Evolutionary conservation across 2,797 vertebrate species (phyloP).

Genomic region (Oophaga sylvatica): DNA sequence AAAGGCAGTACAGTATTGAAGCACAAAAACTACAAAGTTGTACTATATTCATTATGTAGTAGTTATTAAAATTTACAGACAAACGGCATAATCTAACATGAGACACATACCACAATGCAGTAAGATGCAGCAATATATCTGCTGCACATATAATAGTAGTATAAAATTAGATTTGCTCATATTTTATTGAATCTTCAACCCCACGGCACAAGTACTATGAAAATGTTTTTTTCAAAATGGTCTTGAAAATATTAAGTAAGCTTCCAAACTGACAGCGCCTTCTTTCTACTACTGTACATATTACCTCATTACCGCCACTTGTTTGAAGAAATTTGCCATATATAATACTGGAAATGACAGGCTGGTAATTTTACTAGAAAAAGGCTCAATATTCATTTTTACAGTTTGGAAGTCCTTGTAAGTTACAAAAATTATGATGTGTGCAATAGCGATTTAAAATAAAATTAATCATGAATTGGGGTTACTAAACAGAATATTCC

Average conservation of each 20-base stretch:
- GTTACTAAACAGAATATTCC: slow-evolving; percentile 63
- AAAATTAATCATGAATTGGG: slow-evolving; percentile 62
- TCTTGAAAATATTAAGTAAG: neutral
- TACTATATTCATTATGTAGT: no score
- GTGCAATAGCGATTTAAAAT: slow-evolving; percentile 38
- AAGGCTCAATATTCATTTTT: slow-evolving; percentile 17
- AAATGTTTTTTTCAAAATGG: no score
- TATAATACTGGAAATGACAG: slow-evolving; percentile 9
- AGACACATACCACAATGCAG: no score
- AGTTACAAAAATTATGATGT: slow-evolving; percentile 49
- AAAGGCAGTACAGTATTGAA: no score
- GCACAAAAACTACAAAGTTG: no score
- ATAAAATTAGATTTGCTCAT: no score
- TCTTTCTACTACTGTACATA: slow-evolving; percentile 15
- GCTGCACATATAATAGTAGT: no score
- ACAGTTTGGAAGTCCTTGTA: slow-evolving; percentile 34
- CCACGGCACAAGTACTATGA: no score
- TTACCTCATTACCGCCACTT: slow-evolving; percentile 17
- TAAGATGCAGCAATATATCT: no score
- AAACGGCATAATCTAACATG: no score
- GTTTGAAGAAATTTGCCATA: neutral
- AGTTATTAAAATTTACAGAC: no score
- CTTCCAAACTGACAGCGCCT: neutral
- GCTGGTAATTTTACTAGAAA: neutral
- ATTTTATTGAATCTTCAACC: no score